These are phyloP conservation scores for Thunnus maccoyii DNA, from an alignment of 2,113 vertebrate genomes.

Conservation along the genomic window DNA sequence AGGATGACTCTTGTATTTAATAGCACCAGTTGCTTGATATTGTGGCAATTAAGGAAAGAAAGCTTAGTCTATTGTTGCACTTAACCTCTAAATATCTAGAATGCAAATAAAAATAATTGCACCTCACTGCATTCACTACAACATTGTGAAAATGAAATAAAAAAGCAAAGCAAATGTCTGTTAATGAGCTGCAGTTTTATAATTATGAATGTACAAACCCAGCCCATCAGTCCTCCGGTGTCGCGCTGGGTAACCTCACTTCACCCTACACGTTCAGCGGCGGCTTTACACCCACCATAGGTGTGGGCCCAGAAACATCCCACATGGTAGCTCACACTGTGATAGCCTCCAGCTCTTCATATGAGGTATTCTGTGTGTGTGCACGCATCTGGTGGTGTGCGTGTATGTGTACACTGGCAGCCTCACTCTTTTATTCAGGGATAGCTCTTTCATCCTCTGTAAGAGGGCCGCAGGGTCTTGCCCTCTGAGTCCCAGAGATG, in stretches of 20 bases:
- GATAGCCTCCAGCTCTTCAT: conserved; percentile 91
- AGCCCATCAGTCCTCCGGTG: conserved; percentile 21
- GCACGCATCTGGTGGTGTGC: conserved; percentile 47
- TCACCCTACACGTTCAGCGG: conserved; percentile 76
- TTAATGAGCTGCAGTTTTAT: conserved; percentile 1
- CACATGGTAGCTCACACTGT: conserved; percentile 86
- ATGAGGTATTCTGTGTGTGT: conserved; percentile 72
- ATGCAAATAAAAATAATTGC: background rate
- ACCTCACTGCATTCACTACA: background rate
- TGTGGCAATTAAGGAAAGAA: conserved; percentile 38
- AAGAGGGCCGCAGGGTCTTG: conserved; percentile 79
- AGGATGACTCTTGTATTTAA: conserved; percentile 45
- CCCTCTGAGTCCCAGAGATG: conserved; percentile 76
- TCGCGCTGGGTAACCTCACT: conserved; percentile 48
- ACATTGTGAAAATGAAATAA: background rate
- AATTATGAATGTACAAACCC: conserved; percentile 21
- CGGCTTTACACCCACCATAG: conserved; percentile 80
- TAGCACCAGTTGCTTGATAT: conserved; percentile 33
- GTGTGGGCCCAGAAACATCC: conserved; percentile 76
- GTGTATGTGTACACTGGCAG: conserved; percentile 89
- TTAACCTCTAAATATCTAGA: conserved; percentile 20
- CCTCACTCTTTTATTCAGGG: conserved; percentile 85
- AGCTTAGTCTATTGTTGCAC: conserved; percentile 16
- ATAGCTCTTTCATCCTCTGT: conserved; percentile 87
- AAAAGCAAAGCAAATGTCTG: conserved; percentile 4